phyloP scores from a whole-genome alignment of 2,113 vertebrate genomes.

The Cygnus buccinator region DNA sequence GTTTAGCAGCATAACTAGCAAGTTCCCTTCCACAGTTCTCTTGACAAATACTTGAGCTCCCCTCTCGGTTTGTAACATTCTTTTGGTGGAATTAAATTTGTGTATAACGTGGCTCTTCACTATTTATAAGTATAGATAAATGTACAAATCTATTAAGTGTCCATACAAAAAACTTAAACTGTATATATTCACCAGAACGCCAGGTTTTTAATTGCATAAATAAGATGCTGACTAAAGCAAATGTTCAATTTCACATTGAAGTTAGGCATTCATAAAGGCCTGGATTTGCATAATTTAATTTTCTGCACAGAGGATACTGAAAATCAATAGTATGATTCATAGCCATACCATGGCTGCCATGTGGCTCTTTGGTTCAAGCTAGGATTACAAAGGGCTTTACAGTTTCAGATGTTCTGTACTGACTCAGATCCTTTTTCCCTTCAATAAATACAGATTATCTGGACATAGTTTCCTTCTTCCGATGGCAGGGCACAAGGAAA shows the following conservation, averaged over 20 bases:
- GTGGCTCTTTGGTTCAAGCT: slow-evolving; percentile 71
- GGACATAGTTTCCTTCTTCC: background rate
- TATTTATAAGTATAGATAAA: slow-evolving; percentile 24
- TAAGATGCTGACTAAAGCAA: slow-evolving; percentile 82
- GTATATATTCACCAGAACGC: slow-evolving; percentile 54
- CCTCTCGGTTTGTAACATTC: background rate
- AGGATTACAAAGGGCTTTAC: slow-evolving; percentile 54
- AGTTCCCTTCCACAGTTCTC: background rate
- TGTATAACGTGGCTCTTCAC: background rate
- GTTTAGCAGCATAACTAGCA: background rate
- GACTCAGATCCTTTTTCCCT: slow-evolving; percentile 13
- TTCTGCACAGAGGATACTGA: slow-evolving; percentile 86
- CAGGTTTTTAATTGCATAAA: slow-evolving; percentile 76
- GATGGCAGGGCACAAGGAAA: background rate
- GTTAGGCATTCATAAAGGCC: slow-evolving; percentile 71
- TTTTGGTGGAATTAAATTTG: background rate
- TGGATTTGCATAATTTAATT: slow-evolving; percentile 90
- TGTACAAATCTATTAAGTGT: slow-evolving; percentile 30
- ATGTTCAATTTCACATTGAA: slow-evolving; percentile 74
- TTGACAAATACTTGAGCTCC: background rate
- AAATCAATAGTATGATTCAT: slow-evolving; percentile 91
- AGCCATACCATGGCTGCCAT: slow-evolving; percentile 74
- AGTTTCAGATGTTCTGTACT: slow-evolving; percentile 50
- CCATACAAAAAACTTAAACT: slow-evolving; percentile 41
- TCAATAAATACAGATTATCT: slow-evolving; percentile 34